These are phyloP conservation scores for Nothobranchius furzeri DNA, from an alignment of 2,113 vertebrate species.

Conservation along the genomic window DNA sequence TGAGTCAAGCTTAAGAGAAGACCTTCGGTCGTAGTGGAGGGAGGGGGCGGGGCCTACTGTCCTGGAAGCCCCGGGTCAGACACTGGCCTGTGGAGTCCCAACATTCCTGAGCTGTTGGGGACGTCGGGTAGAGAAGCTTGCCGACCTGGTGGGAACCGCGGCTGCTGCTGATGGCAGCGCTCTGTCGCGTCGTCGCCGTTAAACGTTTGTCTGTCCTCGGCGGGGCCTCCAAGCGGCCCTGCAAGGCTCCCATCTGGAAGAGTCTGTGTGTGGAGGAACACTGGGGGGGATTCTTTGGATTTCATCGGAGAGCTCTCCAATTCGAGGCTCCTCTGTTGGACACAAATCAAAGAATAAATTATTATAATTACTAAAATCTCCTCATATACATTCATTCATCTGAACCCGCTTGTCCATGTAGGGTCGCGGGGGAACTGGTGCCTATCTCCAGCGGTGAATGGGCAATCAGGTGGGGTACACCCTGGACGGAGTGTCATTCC, in stretches of 20 bases:
- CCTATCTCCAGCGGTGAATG: no score
- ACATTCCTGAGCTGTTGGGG: conserved; percentile 80
- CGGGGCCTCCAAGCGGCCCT: conserved; percentile 71
- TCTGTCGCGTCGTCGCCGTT: conserved; percentile 63
- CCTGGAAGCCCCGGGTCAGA: conserved; percentile 95
- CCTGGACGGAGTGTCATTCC: no score
- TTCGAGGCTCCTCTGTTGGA: conserved; percentile 81
- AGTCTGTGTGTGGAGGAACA: conserved; percentile 79
- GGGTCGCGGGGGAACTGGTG: no score
- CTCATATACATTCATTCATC: no score
- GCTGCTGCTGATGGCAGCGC: conserved; percentile 25
- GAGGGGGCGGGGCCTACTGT: conserved; percentile 76
- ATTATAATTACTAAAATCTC: background rate
- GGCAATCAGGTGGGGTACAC: no score
- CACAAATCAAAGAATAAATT: conserved; percentile 11
- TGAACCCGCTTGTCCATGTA: no score
- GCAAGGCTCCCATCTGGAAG: conserved; percentile 83
- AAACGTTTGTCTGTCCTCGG: conserved; percentile 48
- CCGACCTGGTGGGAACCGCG: conserved; percentile 81
- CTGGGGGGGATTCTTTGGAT: conserved; percentile 90
- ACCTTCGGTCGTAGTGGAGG: conserved; percentile 73
- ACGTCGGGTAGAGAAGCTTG: conserved; percentile 90
- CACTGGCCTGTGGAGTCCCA: conserved; percentile 90
- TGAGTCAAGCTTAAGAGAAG: conserved; percentile 93
- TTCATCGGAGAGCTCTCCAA: conserved; percentile 81